These are phyloP conservation scores for Xiphophorus birchmanni DNA, from an alignment of 2,797 vertebrate species.

Conservation along the genomic window DNA sequence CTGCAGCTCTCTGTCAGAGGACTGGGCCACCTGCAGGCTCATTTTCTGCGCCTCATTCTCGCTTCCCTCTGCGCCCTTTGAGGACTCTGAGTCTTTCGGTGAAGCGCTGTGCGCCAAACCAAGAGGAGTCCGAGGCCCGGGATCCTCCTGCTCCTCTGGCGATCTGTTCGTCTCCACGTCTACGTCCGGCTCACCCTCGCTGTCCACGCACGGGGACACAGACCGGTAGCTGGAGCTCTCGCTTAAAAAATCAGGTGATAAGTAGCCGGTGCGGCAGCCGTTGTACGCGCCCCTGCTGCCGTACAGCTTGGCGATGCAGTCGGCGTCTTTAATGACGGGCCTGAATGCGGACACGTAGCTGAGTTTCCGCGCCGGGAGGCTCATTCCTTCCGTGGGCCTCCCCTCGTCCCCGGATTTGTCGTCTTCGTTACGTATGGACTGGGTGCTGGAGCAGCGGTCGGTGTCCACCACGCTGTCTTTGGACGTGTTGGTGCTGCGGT, in stretches of 20 bases:
- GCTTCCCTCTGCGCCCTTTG: slow-evolving; percentile 50
- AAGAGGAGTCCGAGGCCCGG: slow-evolving; percentile 71
- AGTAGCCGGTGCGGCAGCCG: slow-evolving; percentile 82
- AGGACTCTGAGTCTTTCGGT: slow-evolving; percentile 58
- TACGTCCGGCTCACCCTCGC: slow-evolving; percentile 91
- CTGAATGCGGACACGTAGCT: slow-evolving; percentile 96
- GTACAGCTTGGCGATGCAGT: slow-evolving; percentile 95
- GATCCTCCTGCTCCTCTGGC: slow-evolving; percentile 87
- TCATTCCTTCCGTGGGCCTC: slow-evolving; percentile 75
- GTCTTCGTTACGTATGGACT: slow-evolving; percentile 82
- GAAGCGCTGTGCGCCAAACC: slow-evolving; percentile 56
- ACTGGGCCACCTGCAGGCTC: slow-evolving; percentile 66
- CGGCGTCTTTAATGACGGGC: slow-evolving; percentile 93
- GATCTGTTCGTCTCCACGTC: slow-evolving; percentile 92
- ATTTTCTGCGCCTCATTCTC: slow-evolving; percentile 65
- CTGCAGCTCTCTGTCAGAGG: slow-evolving; percentile 73
- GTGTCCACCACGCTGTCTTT: slow-evolving; percentile 80
- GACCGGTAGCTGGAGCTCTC: slow-evolving; percentile 96
- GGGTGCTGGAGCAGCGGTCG: slow-evolving; percentile 84
- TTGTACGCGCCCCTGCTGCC: slow-evolving; percentile 86
- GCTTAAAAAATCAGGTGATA: slow-evolving; percentile 92
- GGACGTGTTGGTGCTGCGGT: slow-evolving; percentile 81
- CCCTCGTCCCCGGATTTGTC: slow-evolving; percentile 84
- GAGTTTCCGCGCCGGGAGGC: slow-evolving; percentile 82
- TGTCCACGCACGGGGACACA: slow-evolving; percentile 91